Base-by-base conservation (phyloP, 2,888 invertebrate species). In the Microchrysa polita region DNA sequence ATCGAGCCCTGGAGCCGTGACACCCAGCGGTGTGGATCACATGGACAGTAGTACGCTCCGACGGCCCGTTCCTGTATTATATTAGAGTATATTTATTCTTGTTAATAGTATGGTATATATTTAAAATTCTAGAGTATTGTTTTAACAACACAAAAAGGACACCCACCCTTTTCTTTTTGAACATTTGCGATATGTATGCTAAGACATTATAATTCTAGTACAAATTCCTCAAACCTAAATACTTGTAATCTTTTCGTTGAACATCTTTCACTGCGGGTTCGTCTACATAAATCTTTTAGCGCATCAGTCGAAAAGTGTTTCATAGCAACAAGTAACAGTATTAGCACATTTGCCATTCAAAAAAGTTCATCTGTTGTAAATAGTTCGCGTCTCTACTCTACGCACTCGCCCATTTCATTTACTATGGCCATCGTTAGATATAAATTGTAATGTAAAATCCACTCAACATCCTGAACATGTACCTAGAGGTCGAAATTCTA, bases 61-160 rank as follows among this genome's bases (percentile, higher is more conserved):
- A 76, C 80, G 85, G 77, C 85, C 85, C 44, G 85, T 85, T 23
- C 84, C 85, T 75, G 85, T 85, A 60, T 79, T 84, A 63, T 85
- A 85, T 79, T 85, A 83, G 80, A 72, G 57, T 57, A 34, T 2
- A 57, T 53, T 67, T 52, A 67, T 67, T 67, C 18, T 16, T 53
- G 53, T 53, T 23, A 52, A 67, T 27, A 67, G 12, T 14, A 63
- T 40, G 27, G 12, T 22, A n/a, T 57, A 40, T 71, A 52, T 67
- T 48, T 22, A 22, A 71, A 34, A 34, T 34, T 34, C 27, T 34
- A 34, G 27, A 7, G 27, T 34, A 34, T 34, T 34, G 27, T 34
- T 34, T 34, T 34, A 34, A 34, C 27, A 7, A 7, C 27, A 34
- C n/a, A 34, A 34, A 34, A 34, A 34, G 18, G 18, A 14, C n/a